Evolutionary conservation across 2,113 vertebrate genomes (phyloP).

Genomic region (Eulemur macaco): DNA sequence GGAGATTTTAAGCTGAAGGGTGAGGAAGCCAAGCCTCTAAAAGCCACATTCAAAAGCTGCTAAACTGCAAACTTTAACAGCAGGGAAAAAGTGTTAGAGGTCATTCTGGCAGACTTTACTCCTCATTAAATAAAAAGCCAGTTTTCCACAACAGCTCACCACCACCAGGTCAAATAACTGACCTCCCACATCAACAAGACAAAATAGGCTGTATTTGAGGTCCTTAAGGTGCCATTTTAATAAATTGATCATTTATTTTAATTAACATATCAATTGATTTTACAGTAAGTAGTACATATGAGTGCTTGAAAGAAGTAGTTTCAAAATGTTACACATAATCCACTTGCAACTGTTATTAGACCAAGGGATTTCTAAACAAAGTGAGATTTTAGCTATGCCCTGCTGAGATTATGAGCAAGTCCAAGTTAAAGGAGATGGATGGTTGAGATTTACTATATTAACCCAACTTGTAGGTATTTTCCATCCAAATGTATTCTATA

Average conservation of each 20-base stretch:
- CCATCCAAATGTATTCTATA: neutral
- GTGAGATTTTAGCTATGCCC: conserved; percentile 5
- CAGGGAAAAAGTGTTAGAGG: conserved; percentile 56
- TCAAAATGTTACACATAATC: conserved; percentile 34
- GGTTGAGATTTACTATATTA: conserved; percentile 2
- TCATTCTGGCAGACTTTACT: conserved; percentile 67
- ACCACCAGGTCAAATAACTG: conserved; percentile 62
- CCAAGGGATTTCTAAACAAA: conserved; percentile 5
- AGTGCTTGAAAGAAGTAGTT: conserved; percentile 47
- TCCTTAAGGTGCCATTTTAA: conserved; percentile 27
- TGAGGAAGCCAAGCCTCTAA: conserved; percentile 56
- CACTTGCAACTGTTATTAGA: conserved; percentile 39
- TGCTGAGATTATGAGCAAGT: neutral
- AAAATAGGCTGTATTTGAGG: conserved; percentile 31
- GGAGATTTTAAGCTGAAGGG: conserved; percentile 28
- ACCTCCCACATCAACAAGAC: conserved; percentile 49
- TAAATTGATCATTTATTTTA: conserved; percentile 54
- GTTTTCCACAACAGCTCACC: conserved; percentile 60
- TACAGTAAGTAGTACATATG: conserved; percentile 25
- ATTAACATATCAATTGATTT: conserved; percentile 34
- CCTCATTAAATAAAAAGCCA: conserved; percentile 73
- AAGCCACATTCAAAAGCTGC: conserved; percentile 67
- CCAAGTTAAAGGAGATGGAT: neutral
- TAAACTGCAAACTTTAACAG: conserved; percentile 72
- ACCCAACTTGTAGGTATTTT: conserved; percentile 2